Evolutionary conservation across 2,797 vertebrate species (phyloP).

Genomic region (Paedocypris micromegethes): DNA sequence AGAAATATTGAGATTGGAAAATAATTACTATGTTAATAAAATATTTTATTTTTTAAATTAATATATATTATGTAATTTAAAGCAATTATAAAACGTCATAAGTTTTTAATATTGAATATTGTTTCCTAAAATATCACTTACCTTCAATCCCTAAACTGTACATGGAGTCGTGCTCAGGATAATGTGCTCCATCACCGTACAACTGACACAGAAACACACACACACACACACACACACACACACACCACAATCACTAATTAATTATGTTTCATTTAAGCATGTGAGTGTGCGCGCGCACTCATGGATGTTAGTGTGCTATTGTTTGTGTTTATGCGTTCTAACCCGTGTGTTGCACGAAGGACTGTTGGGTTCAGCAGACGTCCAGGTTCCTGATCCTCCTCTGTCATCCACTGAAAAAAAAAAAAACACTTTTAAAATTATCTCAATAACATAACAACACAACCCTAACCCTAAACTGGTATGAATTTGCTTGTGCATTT

Average conservation of each 20-base stretch:
- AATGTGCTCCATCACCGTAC: constrained; percentile 79
- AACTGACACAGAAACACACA: constrained; percentile 59
- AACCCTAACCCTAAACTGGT: too few relatives aligned
- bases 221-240: not conserved
- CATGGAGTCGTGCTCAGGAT: constrained; percentile 75
- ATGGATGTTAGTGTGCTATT: not conserved
- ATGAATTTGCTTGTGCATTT: too few relatives aligned
- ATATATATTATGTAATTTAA: too few relatives aligned
- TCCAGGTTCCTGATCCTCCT: constrained; percentile 81
- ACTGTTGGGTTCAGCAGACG: constrained; percentile 78
- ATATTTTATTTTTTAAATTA: too few relatives aligned
- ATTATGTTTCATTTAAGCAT: constrained; percentile 1
- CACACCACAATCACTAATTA: not conserved
- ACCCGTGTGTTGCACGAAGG: constrained; percentile 86
- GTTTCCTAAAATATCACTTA: constrained; percentile 54
- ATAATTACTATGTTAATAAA: too few relatives aligned
- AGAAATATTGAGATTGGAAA: too few relatives aligned
- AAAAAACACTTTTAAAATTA: constrained; percentile 16
- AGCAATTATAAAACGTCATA: too few relatives aligned
- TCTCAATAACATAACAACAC: too few relatives aligned
- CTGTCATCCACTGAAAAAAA: constrained; percentile 81
- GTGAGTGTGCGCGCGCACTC: not conserved
- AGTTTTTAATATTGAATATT: not conserved
- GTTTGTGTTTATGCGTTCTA: constrained; percentile 40
- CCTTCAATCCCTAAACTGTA: constrained; percentile 82